These are phyloP conservation scores for Alloplasta piceator DNA, from an alignment of 2,888 invertebrate genomes.

Conservation along the genomic window DNA sequence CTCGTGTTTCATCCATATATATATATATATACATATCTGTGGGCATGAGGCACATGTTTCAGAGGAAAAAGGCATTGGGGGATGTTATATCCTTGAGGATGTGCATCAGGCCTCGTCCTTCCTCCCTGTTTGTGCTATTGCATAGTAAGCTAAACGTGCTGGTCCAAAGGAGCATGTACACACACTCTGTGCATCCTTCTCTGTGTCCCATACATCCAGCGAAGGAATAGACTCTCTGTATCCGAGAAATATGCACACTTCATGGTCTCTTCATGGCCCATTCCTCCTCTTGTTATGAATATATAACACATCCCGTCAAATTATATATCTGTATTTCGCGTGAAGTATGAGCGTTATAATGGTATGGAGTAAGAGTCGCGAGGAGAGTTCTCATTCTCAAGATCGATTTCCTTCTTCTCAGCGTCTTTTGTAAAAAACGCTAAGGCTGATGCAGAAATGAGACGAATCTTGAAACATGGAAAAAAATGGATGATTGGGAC, in stretches of 20 bases:
- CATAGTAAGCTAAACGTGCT: constrained; percentile 54
- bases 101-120: constrained; percentile 16
- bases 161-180: constrained; percentile 38
- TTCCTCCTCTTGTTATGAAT: neutral
- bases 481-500: too few relatives aligned
- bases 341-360: constrained; percentile 25
- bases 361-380: constrained; percentile 18
- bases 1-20: constrained; percentile 38
- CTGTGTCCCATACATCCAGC: neutral
- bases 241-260: constrained; percentile 51
- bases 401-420: constrained; percentile 37
- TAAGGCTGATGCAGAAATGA: too few relatives aligned
- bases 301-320: neutral
- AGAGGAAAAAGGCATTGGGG: constrained; percentile 5
- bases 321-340: neutral
- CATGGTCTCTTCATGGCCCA: constrained; percentile 1
- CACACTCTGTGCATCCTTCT: neutral
- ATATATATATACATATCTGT: constrained; percentile 1
- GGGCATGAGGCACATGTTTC: constrained; percentile 6
- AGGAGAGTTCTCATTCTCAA: constrained; percentile 45
- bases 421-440: neutral
- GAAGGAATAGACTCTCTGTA: constrained; percentile 21
- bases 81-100: constrained; percentile 31
- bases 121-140: constrained; percentile 33
- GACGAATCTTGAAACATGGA: too few relatives aligned